phyloP scores from a whole-genome alignment of 2,113 vertebrate genomes.

The Cavia aperea region DNA sequence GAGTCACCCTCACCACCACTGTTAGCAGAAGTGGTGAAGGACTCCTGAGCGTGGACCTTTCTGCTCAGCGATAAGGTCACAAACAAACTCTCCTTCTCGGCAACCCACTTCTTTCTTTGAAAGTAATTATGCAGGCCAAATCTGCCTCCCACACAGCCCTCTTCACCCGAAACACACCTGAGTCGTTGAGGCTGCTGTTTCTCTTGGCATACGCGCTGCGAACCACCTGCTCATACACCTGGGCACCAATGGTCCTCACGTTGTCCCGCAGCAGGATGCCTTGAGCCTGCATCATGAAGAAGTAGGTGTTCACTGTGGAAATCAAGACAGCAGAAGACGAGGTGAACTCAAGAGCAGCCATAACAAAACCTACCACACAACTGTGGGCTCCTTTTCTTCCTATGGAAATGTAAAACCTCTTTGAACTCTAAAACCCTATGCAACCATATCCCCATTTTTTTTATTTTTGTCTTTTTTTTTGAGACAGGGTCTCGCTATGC shows the following conservation, averaged over 20 bases:
- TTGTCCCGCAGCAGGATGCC: constrained; percentile 94
- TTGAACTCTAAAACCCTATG: background rate
- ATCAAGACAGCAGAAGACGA: background rate
- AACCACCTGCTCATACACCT: constrained; percentile 96
- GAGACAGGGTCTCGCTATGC: too few species aligned
- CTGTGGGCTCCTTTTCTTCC: background rate
- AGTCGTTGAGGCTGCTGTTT: constrained; percentile 87
- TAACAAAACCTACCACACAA: rapidly evolving
- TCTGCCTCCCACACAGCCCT: background rate
- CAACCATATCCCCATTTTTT: background rate
- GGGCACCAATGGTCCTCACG: constrained; percentile 90
- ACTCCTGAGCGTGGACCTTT: background rate
- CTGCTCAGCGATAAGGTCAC: background rate
- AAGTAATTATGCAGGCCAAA: background rate
- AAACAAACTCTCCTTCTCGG: background rate
- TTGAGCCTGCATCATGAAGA: constrained; percentile 98
- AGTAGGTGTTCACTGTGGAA: constrained; percentile 93
- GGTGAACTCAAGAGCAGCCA: background rate
- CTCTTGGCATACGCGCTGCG: constrained; percentile 88
- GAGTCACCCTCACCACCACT: rapidly evolving
- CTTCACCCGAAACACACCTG: constrained; percentile 78
- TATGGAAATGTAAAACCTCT: background rate
- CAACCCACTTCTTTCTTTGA: background rate
- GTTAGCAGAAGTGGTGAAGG: background rate
- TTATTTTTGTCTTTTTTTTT: too few species aligned